phyloP scores from a whole-genome alignment of 2,888 invertebrate species.

The Pogonocherus hispidulus region DNA sequence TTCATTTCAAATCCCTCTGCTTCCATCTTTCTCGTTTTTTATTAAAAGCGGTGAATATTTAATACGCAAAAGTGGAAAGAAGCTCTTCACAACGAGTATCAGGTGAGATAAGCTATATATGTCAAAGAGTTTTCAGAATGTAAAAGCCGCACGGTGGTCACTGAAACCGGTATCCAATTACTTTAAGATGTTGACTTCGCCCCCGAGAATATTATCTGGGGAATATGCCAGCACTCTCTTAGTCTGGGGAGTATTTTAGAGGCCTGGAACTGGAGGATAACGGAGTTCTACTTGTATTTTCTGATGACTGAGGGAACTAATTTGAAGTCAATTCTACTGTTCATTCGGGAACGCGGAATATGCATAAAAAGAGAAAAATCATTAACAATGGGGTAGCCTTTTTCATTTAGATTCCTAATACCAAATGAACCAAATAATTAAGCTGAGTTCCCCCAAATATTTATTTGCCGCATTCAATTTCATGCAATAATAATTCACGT shows the following conservation, averaged over 20 bases:
- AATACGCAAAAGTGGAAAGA: not conserved
- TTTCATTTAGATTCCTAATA: too few species aligned
- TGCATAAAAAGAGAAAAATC: too few species aligned
- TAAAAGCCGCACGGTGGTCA: constrained; percentile 20
- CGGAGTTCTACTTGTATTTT: not conserved
- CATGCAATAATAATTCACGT: too few species aligned
- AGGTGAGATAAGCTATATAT: constrained; percentile 23
- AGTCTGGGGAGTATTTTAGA: not conserved
- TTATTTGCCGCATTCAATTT: too few species aligned
- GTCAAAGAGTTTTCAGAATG: constrained; percentile 20
- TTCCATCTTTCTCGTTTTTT: not conserved
- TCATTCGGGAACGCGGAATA: not conserved
- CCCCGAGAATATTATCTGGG: constrained; percentile 1
- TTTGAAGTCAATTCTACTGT: not conserved
- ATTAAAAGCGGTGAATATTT: constrained; percentile 12
- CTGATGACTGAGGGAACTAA: not conserved
- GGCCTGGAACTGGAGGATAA: not conserved
- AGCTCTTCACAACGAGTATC: not conserved
- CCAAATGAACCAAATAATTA: too few species aligned
- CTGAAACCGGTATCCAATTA: constrained; percentile 18
- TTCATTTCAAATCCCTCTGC: not conserved
- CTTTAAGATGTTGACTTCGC: constrained; percentile 22
- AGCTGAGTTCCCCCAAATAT: too few species aligned
- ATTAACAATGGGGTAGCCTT: too few species aligned
- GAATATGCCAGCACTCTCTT: constrained; percentile 11